Evolutionary conservation across 2,888 invertebrate genomes (phyloP), one percentile per base, ranked within the genome.

Genomic region (Drosophila emarginata): DNA sequence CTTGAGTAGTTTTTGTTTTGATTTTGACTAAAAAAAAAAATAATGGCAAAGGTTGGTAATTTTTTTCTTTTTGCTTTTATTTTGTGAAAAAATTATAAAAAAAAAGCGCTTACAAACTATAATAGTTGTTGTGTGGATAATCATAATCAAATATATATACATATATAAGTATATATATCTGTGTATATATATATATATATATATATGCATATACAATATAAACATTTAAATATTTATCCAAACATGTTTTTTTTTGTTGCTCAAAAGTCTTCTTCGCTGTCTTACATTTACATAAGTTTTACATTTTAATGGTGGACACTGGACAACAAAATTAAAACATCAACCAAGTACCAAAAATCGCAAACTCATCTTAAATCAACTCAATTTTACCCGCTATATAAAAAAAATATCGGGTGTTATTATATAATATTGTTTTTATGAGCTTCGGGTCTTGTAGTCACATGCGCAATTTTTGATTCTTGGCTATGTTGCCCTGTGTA

Each of bases 171-270:
- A 79, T 79, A 78, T 67, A 66, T 76, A 78, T 78, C 77, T 74
- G 68, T 66, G 65, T 79, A 39, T 39, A 58, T 66, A 82, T 86
- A 79, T 72, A 62, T 76, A 74, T 78, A 77, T 79, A 69, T 68
- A 61, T 78, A 80, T 74, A 77, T 72, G 66, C 77, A 56, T 61
- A 66, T 68, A 84, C 60, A 53, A 58, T 72, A 67, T 68, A 77
- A 82, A 82, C 82, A 81, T 88, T 88, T 88, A 86, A 89, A 89
- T 77, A 84, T 89, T 84, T 89, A 88, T 89, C 78, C 89, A 88
- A 86, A 87, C 88, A 88, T 85, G 86, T 88, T 88, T 89, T 85
- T 87, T 85, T 87, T 85, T 85, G 87, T 88, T 85, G 88, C 87
- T 88, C 88, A 88, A 88, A 85, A 85, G 87, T 85, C 88, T 85